Base-by-base conservation (phyloP, 2,113 vertebrate species). In the Oryctolagus cuniculus region DNA sequence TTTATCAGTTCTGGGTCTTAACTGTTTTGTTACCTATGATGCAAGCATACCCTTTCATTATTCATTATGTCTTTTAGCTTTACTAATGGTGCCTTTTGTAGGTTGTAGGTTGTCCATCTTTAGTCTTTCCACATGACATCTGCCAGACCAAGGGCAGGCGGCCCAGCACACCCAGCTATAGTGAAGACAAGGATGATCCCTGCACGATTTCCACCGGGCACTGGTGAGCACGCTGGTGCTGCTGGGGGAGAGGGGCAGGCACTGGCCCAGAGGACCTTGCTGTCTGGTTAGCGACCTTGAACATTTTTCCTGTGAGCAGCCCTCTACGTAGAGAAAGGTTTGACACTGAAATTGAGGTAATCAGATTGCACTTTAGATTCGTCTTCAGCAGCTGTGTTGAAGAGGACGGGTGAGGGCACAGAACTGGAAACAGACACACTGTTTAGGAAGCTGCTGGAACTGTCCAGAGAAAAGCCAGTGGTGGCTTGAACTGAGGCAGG, bases 381-480 rank as follows among this genome's bases (percentile, higher is more conserved):
- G 36, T 77, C 63, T 90, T 82, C 1, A 1, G 67, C 92, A 95
- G 94, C 88, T 82, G 61, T 83, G 63, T 74, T 36, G 36, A 77
- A 19, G 24, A 84, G 2, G 79, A 29, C 38, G 77, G 53, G 7
- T 16, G 7, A 49, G 55, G 55, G 19, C 25, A n/a, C 88, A 69
- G 64, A 87, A 67, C 19, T 29, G 44, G 55, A 86, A 86, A 91
- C 67, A 93, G 55, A 74, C 24, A 31, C 11, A n/a, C 49, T 22
- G 29, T 29, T 90, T 69, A 89, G 69, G 87, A 66, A 94, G 67
- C 34, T 69, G 75, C 31, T 55, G 29, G 7, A 25, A 44, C 21
- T 8, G 0, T 55, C 55, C 78, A 77, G 63, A 90, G 77, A 36
- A 83, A 80, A 85, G 34, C 55, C 67, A 72, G 75, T 38, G 31